Base-by-base conservation (phyloP, 1,140 invertebrate species). In the Danaus plexippus region DNA sequence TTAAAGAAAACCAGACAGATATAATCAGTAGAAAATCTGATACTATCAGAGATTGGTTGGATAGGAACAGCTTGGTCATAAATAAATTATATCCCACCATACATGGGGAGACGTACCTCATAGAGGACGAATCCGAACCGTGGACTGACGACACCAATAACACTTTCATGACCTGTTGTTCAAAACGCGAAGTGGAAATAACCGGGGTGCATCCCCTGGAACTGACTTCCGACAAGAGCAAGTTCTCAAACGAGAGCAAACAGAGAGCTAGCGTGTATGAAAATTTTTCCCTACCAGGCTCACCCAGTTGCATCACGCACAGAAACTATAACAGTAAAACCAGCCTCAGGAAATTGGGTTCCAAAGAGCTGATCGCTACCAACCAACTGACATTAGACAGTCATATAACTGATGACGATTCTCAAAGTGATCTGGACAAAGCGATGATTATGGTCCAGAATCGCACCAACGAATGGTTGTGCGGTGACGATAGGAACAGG, bases 31-130 rank as follows among this genome's bases (percentile, higher is more conserved):
- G 82, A 52, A 85, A 82, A 69, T 87, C 85, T 0, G 77, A 85
- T 47, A 71, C 82, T 66, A 73, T 87, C n/a, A 63, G 77, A 18
- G 75, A 84, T 8, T 87, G 86, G 86, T 88, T 78, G 43, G 81
- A 84, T 8, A 85, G 75, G 52, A 82, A 73, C 52, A 77, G 67
- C 54, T 57, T 81, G 9, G 69, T 74, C 48, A 78, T 85, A 11
- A 87, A 87, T 69, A 85, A 81, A 63, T 59, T 87, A 1, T 87
- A 87, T 47, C 84, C 84, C 0, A 87, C 81, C 0, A 85, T 86
- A 61, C 58, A 85, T 1, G 61, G 67, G 5, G 81, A 83, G 8
- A 79, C 76, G 5, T 76, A 66, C 18, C 54, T 73, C 11, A 45
- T 84, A 52, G 79, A 83, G 9, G 64, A 81, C 54, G 73, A 76